A percentile compares a stretch with the other conserved stretches of the same genome.
Evolutionary conservation across 2,797 vertebrate species (phyloP).

Genomic region (Sebastes minor): DNA sequence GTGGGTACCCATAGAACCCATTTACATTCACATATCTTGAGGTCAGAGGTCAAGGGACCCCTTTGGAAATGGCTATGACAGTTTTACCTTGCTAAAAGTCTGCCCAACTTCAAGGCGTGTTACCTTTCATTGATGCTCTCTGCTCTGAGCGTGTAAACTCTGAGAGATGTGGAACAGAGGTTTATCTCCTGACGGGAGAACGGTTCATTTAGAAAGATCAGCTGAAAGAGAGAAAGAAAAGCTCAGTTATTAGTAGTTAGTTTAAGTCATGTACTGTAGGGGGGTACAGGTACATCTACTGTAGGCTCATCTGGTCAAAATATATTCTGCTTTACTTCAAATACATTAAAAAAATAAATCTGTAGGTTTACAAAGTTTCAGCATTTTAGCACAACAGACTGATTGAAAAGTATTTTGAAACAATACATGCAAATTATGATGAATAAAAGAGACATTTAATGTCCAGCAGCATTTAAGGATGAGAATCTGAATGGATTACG

Average conservation of each 20-base stretch:
- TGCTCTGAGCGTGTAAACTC: conserved; percentile 95
- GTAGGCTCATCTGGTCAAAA: rapidly evolving
- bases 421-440: background rate
- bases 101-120: background rate
- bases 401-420: background rate
- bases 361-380: too few relatives aligned
- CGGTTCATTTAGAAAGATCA: conserved; percentile 97
- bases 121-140: conserved; percentile 97
- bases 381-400: background rate
- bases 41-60: too few relatives aligned
- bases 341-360: background rate
- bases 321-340: too few relatives aligned
- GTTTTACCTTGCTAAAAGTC: background rate
- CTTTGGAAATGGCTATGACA: too few relatives aligned
- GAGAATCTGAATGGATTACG: too few relatives aligned
- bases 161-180: conserved; percentile 96
- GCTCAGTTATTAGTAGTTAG: background rate
- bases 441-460: background rate
- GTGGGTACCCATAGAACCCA: too few relatives aligned
- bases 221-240: conserved; percentile 74
- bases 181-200: conserved; percentile 97
- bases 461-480: background rate
- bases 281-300: background rate
- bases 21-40: too few relatives aligned
- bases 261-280: too few relatives aligned